phyloP scores from a whole-genome alignment of 2,888 invertebrate species.

The Catocala nupta region DNA sequence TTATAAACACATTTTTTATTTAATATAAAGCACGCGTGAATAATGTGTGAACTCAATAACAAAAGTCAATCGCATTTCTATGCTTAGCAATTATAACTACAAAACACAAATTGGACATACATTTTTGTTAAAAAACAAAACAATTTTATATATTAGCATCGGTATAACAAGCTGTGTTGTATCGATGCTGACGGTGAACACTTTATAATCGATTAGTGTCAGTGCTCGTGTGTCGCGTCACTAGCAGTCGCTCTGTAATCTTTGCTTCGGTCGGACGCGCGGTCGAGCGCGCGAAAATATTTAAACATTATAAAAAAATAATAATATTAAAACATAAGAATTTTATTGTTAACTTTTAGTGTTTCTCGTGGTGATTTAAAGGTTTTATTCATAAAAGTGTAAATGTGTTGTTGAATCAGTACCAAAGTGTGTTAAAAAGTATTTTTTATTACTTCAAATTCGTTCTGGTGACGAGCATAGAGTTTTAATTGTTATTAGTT shows the following conservation, averaged over 20 bases:
- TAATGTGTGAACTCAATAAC: constrained; percentile 6
- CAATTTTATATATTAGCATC: constrained; percentile 9
- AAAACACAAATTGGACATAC: constrained; percentile 6
- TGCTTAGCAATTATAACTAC: background rate
- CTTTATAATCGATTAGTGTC: constrained; percentile 41
- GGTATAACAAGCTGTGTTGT: constrained; percentile 11
- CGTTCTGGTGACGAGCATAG: constrained; percentile 67
- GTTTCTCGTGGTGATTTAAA: constrained; percentile 13
- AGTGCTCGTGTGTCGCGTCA: constrained; percentile 59
- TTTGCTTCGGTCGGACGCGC: constrained; percentile 68
- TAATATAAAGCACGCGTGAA: constrained; percentile 8
- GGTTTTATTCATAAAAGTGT: constrained; percentile 4
- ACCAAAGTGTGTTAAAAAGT: constrained; percentile 10
- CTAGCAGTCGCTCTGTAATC: constrained; percentile 72
- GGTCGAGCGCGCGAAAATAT: constrained; percentile 51
- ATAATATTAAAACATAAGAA: constrained; percentile 20
- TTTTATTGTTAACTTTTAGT: constrained; percentile 15
- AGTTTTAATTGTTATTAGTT: constrained; percentile 30
- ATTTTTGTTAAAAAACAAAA: constrained; percentile 7
- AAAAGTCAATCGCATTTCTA: constrained; percentile 7
- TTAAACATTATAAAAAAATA: constrained; percentile 17
- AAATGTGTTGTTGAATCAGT: constrained; percentile 8
- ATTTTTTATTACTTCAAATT: constrained; percentile 57
- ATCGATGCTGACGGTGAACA: constrained; percentile 27
- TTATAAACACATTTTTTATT: background rate